A percentile compares a stretch with the other conserved stretches of the same genome.
Evolutionary conservation across 2,888 invertebrate genomes (phyloP).

Genomic region (Oxycera nigricornis): DNA sequence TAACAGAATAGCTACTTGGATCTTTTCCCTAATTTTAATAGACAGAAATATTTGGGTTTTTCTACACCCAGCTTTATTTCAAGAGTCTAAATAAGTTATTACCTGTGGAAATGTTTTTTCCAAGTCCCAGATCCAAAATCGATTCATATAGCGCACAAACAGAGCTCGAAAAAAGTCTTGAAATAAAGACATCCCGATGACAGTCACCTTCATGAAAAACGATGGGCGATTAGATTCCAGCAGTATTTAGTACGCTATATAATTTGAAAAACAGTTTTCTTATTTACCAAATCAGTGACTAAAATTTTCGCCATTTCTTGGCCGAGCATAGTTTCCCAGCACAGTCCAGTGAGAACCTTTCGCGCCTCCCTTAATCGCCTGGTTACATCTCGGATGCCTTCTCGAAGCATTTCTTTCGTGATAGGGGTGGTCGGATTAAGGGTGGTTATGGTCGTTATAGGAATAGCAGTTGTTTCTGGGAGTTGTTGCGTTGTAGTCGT

Average conservation of each 20-base stretch:
- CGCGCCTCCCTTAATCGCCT: constrained; percentile 54
- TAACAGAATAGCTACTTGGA: too few relatives aligned
- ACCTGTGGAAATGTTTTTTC: constrained; percentile 87
- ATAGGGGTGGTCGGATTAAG: background rate
- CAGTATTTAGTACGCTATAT: background rate
- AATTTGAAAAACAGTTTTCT: background rate
- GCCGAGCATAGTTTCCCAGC: constrained; percentile 99
- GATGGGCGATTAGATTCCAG: background rate
- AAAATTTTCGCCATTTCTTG: constrained; percentile 96
- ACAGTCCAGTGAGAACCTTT: constrained; percentile 74
- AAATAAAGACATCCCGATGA: constrained; percentile 79
- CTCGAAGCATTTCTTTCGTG: background rate
- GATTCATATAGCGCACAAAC: constrained; percentile 89
- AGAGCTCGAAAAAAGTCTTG: constrained; percentile 93
- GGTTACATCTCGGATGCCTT: constrained; percentile 1
- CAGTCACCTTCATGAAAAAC: constrained; percentile 70
- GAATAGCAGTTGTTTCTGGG: background rate
- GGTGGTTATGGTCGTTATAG: constrained; percentile 4
- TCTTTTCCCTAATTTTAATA: too few relatives aligned
- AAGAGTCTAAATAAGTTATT: constrained; percentile 26
- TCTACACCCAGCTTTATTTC: background rate
- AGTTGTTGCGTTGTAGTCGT: background rate
- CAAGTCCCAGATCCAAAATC: constrained; percentile 97
- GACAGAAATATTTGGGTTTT: too few relatives aligned
- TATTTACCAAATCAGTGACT: constrained; percentile 87